Evolutionary conservation across 2,888 invertebrate genomes (phyloP), one percentile per base, ranked within the genome.

Genomic region (Scaptomyza parva): DNA sequence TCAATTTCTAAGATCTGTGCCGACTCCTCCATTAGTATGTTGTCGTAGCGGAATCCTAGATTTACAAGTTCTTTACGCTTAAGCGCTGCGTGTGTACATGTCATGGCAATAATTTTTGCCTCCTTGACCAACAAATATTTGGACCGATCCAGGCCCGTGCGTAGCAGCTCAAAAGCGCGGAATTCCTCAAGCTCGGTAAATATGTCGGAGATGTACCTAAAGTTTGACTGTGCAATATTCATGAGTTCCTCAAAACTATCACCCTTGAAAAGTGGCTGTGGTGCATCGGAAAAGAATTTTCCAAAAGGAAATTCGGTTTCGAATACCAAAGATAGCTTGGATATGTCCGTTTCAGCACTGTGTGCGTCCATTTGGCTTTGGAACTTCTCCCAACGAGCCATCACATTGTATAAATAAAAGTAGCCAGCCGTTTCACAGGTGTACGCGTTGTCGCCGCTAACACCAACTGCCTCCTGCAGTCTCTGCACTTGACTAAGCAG

Each of bases 101-200:
- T 99, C 99, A 99, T 99, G 1, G 99, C 99, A 80, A 99, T 99
- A 57, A 99, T 98, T 92, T 99, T 99, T 0, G 99, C 99, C 91
- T 99, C 99, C 90, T 98, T 98, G 0, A 99, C 99, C 53, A 99
- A 93, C 59, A 99, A 93, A 92, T 99, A 99, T 88, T 98, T 97
- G 0, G 99, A 98, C 47, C 99, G 93, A 91, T 99, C 99, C 47
- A 98, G 92, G 0, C 99, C 99, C 48, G 97, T 98, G 9, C 99
- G 94, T 7, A 99, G 92, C 73, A 99, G 92, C 92, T 99, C 99
- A 92, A 99, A 99, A 0, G 99, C 99, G 50, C 99, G 93, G 91
- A 99, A 99, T 91, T 99, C 99, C 90, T 99, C 99, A 9, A 99
- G 92, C 90, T 99, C 98, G 33, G 96, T 96, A 90, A 99, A 99